These are phyloP conservation scores for Troglohyphantes excavatus DNA, from an alignment of 2,888 invertebrate genomes.

Conservation along the genomic window DNA sequence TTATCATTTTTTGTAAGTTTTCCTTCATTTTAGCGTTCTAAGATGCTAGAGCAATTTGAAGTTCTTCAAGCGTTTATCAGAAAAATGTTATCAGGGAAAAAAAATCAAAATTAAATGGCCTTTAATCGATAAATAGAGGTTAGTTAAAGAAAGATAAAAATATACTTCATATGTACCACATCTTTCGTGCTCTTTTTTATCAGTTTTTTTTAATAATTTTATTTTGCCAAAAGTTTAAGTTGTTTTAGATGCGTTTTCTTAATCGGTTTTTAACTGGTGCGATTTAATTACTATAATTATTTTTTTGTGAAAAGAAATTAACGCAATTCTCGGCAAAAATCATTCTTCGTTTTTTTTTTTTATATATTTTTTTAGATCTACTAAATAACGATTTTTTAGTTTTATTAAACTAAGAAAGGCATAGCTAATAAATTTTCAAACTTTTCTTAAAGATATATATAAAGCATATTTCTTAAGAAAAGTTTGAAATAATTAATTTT, in stretches of 20 bases:
- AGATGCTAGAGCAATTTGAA: background rate
- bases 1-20: background rate
- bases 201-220: conserved; percentile 21
- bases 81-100: no score
- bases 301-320: conserved; percentile 37
- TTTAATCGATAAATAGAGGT: conserved; percentile 47
- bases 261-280: conserved; percentile 58
- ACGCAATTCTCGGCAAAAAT: conserved; percentile 6
- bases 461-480: no score
- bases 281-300: conserved; percentile 39
- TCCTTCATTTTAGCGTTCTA: conserved; percentile 8
- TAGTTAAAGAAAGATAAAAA: conserved; percentile 34
- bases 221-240: conserved; percentile 40
- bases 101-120: conserved; percentile 39
- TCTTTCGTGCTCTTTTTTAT: conserved; percentile 31
- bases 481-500: no score
- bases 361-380: no score
- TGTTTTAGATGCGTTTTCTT: conserved; percentile 51
- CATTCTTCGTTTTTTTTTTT: no score
- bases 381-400: no score
- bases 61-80: conserved; percentile 25
- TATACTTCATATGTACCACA: conserved; percentile 40
- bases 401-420: no score
- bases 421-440: no score
- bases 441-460: no score